phyloP scores from a whole-genome alignment of 2,113 vertebrate genomes.

The Entomyzon cyanotis region DNA sequence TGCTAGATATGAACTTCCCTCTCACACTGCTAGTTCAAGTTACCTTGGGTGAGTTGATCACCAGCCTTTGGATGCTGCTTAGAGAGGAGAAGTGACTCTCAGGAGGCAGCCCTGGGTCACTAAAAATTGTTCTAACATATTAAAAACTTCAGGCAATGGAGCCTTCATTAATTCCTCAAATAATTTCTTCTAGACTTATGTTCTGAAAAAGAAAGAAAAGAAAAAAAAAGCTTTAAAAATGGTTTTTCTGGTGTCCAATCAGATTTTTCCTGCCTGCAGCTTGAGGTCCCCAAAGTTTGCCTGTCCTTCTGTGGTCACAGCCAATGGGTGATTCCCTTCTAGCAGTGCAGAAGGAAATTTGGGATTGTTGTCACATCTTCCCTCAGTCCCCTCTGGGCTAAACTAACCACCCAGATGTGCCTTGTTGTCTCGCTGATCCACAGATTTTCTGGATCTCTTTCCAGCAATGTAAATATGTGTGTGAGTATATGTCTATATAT shows the following conservation, averaged over 20 bases:
- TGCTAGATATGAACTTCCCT: background rate
- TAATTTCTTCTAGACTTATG: background rate
- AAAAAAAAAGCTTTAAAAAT: background rate
- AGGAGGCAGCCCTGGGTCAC: background rate
- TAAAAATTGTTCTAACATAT: background rate
- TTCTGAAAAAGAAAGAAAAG: background rate
- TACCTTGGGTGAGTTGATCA: background rate
- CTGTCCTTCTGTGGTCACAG: rapidly evolving
- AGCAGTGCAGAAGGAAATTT: too few relatives aligned
- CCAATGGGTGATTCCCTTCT: background rate
- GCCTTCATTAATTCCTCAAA: background rate
- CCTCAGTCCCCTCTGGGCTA: background rate
- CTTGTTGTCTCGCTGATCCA: background rate
- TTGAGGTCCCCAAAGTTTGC: background rate
- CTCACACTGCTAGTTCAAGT: background rate
- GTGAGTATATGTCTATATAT: background rate
- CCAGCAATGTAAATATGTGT: background rate
- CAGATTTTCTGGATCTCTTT: background rate
- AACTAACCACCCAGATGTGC: background rate
- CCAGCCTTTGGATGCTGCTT: background rate
- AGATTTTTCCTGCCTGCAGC: background rate
- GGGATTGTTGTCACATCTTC: background rate
- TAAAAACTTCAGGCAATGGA: background rate
- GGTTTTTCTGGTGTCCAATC: background rate
- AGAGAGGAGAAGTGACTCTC: background rate